Percentiles rank a stretch among this genome's conserved stretches.
These are phyloP conservation scores for Gastrophryne carolinensis DNA, from an alignment of 2,797 vertebrate species.

Conservation along the genomic window DNA sequence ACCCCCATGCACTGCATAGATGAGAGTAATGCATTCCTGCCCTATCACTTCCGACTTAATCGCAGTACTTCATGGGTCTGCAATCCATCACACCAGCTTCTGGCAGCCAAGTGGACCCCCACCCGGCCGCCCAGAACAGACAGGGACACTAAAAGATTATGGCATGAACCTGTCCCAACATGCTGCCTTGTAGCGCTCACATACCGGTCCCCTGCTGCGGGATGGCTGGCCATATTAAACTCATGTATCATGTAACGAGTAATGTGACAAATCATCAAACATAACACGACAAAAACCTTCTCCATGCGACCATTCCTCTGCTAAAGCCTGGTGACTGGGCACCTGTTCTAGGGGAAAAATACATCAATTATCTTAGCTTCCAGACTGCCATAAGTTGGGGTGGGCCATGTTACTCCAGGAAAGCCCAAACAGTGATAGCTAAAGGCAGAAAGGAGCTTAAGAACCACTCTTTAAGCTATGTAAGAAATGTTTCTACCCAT, in stretches of 20 bases:
- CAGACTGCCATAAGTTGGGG: too few relatives aligned
- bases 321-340: too few relatives aligned
- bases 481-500: too few relatives aligned
- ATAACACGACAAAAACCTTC: background rate
- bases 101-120: background rate
- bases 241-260: background rate
- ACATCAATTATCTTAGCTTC: background rate
- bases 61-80: conserved; percentile 26
- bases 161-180: conserved; percentile 49
- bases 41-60: conserved; percentile 50
- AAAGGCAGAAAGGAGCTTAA: background rate
- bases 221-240: background rate
- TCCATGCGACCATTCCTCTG: background rate
- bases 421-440: background rate
- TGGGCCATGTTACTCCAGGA: too few relatives aligned
- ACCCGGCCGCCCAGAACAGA: conserved; percentile 34
- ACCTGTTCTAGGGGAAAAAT: background rate
- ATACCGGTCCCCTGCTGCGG: background rate
- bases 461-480: too few relatives aligned
- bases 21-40: conserved; percentile 46
- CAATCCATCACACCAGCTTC: conserved; percentile 37
- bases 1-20: conserved; percentile 10
- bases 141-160: conserved; percentile 53
- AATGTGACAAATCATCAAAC: background rate
- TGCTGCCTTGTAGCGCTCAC: conserved; percentile 14